These are phyloP conservation scores for Elephantulus edwardii DNA, from an alignment of 2,113 vertebrate species.

Conservation along the genomic window DNA sequence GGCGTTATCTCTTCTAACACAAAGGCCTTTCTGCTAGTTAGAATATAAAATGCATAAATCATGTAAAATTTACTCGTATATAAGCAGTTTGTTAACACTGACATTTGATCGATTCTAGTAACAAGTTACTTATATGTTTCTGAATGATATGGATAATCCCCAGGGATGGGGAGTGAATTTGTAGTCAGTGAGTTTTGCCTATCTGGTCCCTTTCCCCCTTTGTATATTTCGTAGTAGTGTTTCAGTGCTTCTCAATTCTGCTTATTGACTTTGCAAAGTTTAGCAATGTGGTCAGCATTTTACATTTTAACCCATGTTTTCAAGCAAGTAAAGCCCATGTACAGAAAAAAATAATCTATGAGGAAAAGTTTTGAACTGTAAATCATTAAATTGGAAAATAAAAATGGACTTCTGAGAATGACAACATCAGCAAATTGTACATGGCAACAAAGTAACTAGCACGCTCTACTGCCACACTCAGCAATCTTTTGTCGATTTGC, in stretches of 20 bases:
- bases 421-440: background rate
- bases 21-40: too few relatives aligned
- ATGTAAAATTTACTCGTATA: background rate
- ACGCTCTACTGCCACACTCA: too few relatives aligned
- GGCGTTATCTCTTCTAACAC: too few relatives aligned
- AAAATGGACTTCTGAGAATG: background rate
- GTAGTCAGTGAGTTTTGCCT: background rate
- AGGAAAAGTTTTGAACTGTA: background rate
- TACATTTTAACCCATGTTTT: background rate
- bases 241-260: background rate
- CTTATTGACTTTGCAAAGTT: background rate
- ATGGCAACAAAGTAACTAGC: too few relatives aligned
- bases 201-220: background rate
- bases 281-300: background rate
- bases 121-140: background rate
- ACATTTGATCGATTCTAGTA: background rate
- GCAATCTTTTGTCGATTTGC: too few relatives aligned
- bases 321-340: background rate
- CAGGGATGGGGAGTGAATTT: background rate
- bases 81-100: background rate
- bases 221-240: background rate
- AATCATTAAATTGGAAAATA: background rate
- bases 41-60: background rate
- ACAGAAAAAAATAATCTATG: background rate
- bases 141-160: background rate